Base-by-base conservation (phyloP, 1,140 invertebrate genomes). In the Notospermus geniculatus region DNA sequence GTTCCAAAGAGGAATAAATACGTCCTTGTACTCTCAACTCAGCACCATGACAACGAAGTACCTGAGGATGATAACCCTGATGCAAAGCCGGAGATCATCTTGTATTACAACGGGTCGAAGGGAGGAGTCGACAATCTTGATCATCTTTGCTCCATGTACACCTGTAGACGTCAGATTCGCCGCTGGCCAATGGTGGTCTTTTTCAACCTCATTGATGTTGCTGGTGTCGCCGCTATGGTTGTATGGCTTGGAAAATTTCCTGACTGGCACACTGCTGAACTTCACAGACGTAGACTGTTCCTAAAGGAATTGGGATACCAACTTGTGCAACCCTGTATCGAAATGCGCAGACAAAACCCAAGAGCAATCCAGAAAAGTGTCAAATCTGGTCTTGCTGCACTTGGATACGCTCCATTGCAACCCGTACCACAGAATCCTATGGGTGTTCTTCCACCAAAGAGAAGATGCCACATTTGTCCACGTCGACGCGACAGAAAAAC, bases 101-200 rank as follows among this genome's bases (percentile, higher is more conserved):
- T 63, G 7, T 71, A 71, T 52, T 84, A 84, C 67, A 81, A 81
- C 66, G 57, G 58, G 36, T 78, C 75, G 1, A 85, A 84, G 74
- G 75, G 77, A 28, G 80, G 76, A 41, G 80, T 84, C 1, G 81
- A 83, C 61, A 73, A 66, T 5, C 58, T 83, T n/a, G 67, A 71
- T 60, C 41, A 65, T 28, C 30, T 67, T 41, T 56, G 63, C 43
- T 30, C 27, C 53, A 59, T 43, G 36, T 64, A 64, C 45, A 67
- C 66, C 13, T 62, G 52, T 29, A 63, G 56, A 64, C 27, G 69
- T 61, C 62, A 62, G 45, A 63, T 60, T 17, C 62, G 61, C 13
- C 32, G 67, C 41, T 72, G 71, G 69, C 62, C 69, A 23, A 43
- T 71, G 39, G 55, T 60, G 1, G 30, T 67, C 7, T 72, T 72